These are phyloP conservation scores for Drosophila grimshawi DNA, from an alignment of 1,140 invertebrate genomes.

Conservation along the genomic window DNA sequence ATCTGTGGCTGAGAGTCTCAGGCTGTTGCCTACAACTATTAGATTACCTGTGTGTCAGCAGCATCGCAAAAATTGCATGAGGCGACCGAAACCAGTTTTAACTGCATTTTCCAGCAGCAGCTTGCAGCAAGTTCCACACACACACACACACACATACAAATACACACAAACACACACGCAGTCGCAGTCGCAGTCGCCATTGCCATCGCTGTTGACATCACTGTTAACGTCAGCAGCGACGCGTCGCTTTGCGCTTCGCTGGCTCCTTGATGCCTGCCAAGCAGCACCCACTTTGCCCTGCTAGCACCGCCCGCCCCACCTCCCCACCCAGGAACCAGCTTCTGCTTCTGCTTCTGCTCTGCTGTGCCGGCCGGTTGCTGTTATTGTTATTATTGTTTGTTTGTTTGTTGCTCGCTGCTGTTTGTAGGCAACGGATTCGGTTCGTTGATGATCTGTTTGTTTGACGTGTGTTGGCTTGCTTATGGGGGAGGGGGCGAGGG, in stretches of 20 bases:
- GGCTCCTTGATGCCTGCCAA: conserved; percentile 21
- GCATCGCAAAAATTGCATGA: conserved; percentile 33
- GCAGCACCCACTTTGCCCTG: no score
- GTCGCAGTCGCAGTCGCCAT: conserved; percentile 7
- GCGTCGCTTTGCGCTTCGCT: conserved; percentile 50
- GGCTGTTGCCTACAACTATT: conserved; percentile 30
- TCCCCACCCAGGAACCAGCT: not conserved
- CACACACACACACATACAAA: conserved; percentile 18
- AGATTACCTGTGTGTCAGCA: conserved; percentile 47
- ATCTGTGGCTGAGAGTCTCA: not conserved
- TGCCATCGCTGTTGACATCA: conserved; percentile 13
- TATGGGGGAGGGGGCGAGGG: not conserved
- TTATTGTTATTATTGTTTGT: conserved; percentile 40
- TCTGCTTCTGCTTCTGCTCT: not conserved
- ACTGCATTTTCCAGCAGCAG: conserved; percentile 55
- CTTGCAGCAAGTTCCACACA: conserved; percentile 37
- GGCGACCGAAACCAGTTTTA: conserved; percentile 39
- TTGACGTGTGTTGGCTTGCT: conserved; percentile 1
- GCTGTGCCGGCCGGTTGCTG: conserved; percentile 68
- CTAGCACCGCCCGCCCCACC: not conserved
- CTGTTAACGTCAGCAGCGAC: conserved; percentile 15
- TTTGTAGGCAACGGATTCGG: conserved; percentile 53
- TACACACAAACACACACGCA: conserved; percentile 9
- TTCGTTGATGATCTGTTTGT: conserved; percentile 54
- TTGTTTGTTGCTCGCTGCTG: conserved; percentile 43